phyloP scores from a whole-genome alignment of 2,113 vertebrate species.

The Calidris pygmaea region DNA sequence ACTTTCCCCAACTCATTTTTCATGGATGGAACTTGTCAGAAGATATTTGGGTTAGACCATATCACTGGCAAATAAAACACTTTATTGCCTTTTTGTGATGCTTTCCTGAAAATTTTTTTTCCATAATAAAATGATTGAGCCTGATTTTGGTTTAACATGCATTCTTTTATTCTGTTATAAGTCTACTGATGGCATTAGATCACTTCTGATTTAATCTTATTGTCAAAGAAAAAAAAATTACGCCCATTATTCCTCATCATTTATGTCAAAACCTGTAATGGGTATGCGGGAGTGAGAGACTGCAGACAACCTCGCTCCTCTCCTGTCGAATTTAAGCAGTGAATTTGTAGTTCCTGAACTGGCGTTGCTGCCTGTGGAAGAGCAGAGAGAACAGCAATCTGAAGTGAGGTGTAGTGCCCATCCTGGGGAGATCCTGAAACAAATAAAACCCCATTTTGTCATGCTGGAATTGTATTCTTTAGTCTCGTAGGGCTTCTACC shows the following conservation, averaged over 20 bases:
- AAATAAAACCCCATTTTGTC: background rate
- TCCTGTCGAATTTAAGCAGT: background rate
- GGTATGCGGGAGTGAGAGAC: background rate
- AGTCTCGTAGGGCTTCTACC: background rate
- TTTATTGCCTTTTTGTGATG: background rate
- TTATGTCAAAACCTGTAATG: conserved; percentile 17
- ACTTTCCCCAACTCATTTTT: background rate
- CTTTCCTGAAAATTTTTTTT: background rate
- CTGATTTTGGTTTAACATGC: conserved; percentile 13
- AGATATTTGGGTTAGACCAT: background rate
- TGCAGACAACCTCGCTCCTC: background rate
- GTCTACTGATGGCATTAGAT: conserved; percentile 21
- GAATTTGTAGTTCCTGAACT: background rate
- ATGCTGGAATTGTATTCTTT: background rate
- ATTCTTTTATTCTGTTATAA: conserved; percentile 42
- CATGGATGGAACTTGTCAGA: background rate
- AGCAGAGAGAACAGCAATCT: background rate
- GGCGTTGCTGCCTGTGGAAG: background rate
- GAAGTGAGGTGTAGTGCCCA: background rate
- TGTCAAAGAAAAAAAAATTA: conserved; percentile 42
- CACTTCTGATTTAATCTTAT: conserved; percentile 41
- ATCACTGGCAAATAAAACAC: background rate
- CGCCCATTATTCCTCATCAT: background rate
- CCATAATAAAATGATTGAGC: background rate
- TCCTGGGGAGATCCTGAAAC: background rate